Evolutionary conservation across 1,140 invertebrate species (phyloP).

Genomic region (Meteorus sp.): DNA sequence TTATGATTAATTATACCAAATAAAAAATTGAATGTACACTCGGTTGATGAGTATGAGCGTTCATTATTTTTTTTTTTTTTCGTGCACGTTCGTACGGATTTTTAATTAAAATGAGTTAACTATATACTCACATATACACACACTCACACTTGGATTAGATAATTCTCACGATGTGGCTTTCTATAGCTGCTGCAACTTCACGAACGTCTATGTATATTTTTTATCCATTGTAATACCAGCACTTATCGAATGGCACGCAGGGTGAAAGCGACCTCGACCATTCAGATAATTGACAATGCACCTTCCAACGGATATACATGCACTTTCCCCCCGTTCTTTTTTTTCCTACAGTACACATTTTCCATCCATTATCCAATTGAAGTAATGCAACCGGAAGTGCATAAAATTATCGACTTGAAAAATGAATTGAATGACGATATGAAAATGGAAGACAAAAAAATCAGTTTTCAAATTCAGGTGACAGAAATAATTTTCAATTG

Average conservation of each 20-base stretch:
- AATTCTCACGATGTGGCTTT: constrained; percentile 27
- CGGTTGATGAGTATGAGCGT: neutral
- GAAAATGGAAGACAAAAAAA: no score
- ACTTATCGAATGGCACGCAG: constrained; percentile 25
- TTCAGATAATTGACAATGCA: constrained; percentile 33
- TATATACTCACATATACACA: no score
- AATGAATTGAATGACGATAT: no score
- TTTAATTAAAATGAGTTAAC: constrained; percentile 7
- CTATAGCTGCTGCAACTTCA: constrained; percentile 4
- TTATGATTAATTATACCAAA: no score
- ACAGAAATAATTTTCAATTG: no score
- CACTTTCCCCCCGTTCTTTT: constrained; percentile 28
- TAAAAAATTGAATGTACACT: no score
- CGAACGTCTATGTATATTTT: neutral
- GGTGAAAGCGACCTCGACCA: constrained; percentile 29
- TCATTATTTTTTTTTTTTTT: neutral
- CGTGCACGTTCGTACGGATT: neutral
- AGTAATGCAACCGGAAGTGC: constrained; percentile 13
- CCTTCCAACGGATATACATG: constrained; percentile 28
- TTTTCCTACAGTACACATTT: constrained; percentile 14
- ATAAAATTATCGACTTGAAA: neutral
- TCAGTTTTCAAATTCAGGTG: constrained; percentile 1
- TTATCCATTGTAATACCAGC: constrained; percentile 29
- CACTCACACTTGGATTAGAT: constrained; percentile 26
- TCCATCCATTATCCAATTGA: constrained; percentile 17